Conservation (phyloP, 2,888 invertebrate species). For the Cataglyphis albicans region DNA sequence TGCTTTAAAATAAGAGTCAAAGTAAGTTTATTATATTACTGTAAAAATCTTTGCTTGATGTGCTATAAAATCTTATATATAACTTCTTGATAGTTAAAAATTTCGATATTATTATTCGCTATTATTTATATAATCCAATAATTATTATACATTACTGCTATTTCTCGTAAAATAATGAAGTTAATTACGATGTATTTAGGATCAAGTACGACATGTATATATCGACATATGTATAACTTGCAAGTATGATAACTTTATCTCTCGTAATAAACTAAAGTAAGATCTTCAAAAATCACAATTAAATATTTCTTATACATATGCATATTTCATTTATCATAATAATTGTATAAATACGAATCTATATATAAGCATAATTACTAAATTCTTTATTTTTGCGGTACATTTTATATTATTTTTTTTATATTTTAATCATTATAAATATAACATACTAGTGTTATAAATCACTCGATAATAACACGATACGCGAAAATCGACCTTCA, state of each 20-base stretch:
- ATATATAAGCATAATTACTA: neutral
- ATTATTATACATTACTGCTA: neutral
- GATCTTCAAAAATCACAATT: neutral
- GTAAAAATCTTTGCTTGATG: slow-evolving; percentile 3
- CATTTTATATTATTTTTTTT: neutral
- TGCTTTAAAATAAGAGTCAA: slow-evolving; percentile 11
- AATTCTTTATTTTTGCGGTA: neutral
- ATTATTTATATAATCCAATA: neutral
- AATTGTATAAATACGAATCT: neutral
- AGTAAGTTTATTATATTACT: too few relatives aligned
- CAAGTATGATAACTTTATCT: neutral
- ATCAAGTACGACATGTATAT: neutral
- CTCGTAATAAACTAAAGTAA: neutral
- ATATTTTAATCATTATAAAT: neutral
- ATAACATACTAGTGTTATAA: neutral
- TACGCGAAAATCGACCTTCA: slow-evolving; percentile 48
- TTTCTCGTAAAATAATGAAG: neutral
- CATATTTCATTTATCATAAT: neutral
- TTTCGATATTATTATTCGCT: neutral
- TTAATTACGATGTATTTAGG: neutral
- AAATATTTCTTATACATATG: neutral
- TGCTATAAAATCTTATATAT: neutral
- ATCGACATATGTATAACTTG: neutral
- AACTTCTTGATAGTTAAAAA: neutral
- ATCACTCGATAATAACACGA: neutral